Evolutionary conservation across 2,113 vertebrate species (phyloP).

Genomic region (Platysteira castanea): DNA sequence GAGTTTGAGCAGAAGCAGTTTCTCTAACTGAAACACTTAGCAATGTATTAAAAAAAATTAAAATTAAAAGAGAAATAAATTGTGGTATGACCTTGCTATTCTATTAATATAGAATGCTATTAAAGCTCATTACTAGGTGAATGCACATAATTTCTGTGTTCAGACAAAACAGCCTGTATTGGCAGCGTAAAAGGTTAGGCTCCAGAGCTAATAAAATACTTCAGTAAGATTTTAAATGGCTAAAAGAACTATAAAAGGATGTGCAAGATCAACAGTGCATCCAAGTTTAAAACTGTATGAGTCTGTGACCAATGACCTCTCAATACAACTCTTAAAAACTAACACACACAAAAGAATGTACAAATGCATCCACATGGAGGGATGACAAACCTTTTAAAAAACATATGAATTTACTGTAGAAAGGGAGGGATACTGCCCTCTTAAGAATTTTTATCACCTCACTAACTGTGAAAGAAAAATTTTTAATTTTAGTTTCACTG

Average conservation of each 20-base stretch:
- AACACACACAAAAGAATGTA: not conserved
- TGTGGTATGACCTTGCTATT: not conserved
- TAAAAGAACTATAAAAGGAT: not conserved
- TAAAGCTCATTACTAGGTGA: not conserved
- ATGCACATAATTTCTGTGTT: not conserved
- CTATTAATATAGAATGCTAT: not conserved
- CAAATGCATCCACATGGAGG: not conserved
- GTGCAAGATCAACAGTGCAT: not conserved
- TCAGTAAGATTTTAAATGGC: not conserved
- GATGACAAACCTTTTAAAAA: not conserved
- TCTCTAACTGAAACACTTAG: not conserved
- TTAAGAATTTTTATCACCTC: not conserved
- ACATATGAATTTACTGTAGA: not conserved
- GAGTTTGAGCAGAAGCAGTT: not conserved
- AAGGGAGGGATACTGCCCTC: not conserved
- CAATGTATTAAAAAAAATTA: not conserved
- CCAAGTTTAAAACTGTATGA: not conserved
- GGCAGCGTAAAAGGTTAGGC: not conserved
- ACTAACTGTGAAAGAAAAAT: not conserved
- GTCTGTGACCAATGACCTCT: not conserved
- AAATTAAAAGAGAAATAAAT: not conserved
- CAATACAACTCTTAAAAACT: not conserved
- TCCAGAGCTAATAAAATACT: not conserved
- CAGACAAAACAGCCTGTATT: not conserved
- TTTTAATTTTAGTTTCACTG: not conserved